Evolutionary conservation across 2,113 vertebrate genomes (phyloP), one percentile per base, ranked within the genome.

Genomic region (Oryzias woworae): DNA sequence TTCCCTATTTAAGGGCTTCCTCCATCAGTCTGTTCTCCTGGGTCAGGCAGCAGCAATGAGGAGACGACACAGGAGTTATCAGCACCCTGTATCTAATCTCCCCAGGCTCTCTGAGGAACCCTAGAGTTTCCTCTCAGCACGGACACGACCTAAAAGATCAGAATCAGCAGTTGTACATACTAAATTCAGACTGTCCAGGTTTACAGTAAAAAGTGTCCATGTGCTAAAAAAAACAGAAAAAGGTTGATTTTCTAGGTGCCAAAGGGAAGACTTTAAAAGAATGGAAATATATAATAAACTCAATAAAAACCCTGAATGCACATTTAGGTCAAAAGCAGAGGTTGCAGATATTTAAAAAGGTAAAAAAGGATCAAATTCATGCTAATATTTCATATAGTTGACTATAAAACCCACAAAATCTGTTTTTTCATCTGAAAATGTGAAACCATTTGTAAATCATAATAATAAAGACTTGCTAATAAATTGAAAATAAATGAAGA

Each of bases 71-170:
- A 18, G 61, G 31, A 69, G 63, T 69, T 85, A 89, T 89, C 87
- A 75, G 77, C 81, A 58, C 62, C 69, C 75, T 57, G 74, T 72
- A 89, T 89, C 86, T 88, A 80, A 88, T 87, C 86, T 84, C 65
- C 62, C 75, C 63, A 66, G 62, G 77, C 75, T 74, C 77, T 83
- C 76, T 82, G 80, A 87, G 77, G 80, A 66, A 69, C 82, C 83
- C 81, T 53, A 46, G 66, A 85, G 81, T 73, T 75, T 77, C 75
- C 75, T 78, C 75, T 82, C 75, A 61, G 72, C 58, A 46, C 61
- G 13, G 57, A 78, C 74, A 73, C 44, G n/a, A 63, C 56, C 63
- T 50, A 44, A 77, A 4, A 69, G 84, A 82, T 73, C 73, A 66
- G 47, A 81, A 71, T 62, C 26, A 52, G 78, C 74, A 80, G 64